Percentiles rank a stretch among this genome's conserved stretches.
Conservation (phyloP, 2,797 vertebrate species). For the Eidolon dupreanum region DNA sequence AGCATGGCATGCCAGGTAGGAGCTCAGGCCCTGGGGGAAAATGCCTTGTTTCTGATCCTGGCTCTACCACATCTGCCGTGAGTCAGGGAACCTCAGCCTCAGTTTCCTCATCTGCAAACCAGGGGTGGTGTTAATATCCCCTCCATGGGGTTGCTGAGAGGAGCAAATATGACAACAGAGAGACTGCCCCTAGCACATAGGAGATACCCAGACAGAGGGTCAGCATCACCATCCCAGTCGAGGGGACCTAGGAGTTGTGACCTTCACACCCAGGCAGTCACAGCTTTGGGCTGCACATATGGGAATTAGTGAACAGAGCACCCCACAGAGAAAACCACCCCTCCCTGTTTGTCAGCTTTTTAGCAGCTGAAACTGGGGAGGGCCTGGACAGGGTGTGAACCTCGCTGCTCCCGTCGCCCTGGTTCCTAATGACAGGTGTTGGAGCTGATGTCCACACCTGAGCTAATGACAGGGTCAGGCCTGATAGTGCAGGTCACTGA, state of each 20-base stretch:
- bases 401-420: background rate
- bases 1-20: background rate
- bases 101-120: background rate
- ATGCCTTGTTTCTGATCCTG: background rate
- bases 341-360: slow-evolving; percentile 21
- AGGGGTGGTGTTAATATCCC: background rate
- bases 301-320: background rate
- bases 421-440: slow-evolving; percentile 68
- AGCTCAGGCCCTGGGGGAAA: background rate
- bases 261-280: background rate
- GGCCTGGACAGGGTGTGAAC: slow-evolving; percentile 45
- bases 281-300: background rate
- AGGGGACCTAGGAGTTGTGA: background rate
- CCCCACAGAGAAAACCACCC: background rate
- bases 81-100: background rate
- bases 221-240: background rate
- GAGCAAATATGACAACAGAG: background rate
- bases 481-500: background rate
- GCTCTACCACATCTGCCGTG: background rate
- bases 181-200: background rate
- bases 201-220: background rate
- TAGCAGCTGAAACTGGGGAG: slow-evolving; percentile 31
- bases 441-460: slow-evolving; percentile 52
- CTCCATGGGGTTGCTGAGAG: background rate
- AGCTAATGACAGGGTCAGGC: slow-evolving; percentile 64